Conservation (phyloP, 2,113 vertebrate species). For the Catharus bicknelli region DNA sequence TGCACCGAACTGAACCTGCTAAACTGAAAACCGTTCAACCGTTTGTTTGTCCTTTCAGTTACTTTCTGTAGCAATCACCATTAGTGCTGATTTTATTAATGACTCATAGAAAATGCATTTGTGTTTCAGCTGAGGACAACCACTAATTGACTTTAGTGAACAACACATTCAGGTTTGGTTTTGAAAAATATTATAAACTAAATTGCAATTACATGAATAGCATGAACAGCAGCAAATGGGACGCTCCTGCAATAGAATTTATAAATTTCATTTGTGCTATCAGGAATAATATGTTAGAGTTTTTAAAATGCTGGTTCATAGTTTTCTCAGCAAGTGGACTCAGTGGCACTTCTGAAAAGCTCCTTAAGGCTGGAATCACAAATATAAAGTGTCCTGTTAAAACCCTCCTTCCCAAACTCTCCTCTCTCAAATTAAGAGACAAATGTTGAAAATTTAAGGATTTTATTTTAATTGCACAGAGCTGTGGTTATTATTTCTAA, state of each 20-base stretch:
- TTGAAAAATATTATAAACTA: not conserved
- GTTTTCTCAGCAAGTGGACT: not conserved
- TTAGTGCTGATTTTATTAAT: constrained; percentile 38
- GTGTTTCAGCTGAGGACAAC: not conserved
- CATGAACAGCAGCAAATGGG: not conserved
- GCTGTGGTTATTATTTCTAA: not conserved
- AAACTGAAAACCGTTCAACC: constrained; percentile 62
- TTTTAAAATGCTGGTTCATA: not conserved
- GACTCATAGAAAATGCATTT: constrained; percentile 60
- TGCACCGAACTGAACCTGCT: constrained; percentile 17
- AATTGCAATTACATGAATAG: not conserved
- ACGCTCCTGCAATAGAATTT: not conserved
- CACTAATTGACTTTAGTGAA: not conserved
- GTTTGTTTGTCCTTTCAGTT: constrained; percentile 65
- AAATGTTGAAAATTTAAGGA: not conserved
- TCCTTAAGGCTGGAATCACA: not conserved
- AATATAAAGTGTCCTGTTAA: not conserved
- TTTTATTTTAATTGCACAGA: not conserved
- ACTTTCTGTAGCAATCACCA: constrained; percentile 44
- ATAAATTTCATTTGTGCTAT: not conserved
- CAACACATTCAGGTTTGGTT: not conserved
- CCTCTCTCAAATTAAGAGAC: not conserved
- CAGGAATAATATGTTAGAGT: not conserved
- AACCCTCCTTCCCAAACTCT: not conserved
- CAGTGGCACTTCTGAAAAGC: not conserved